Evolutionary conservation across 2,888 invertebrate species (phyloP), one percentile per base, ranked within the genome.

Genomic region (Synergus laeviventris): DNA sequence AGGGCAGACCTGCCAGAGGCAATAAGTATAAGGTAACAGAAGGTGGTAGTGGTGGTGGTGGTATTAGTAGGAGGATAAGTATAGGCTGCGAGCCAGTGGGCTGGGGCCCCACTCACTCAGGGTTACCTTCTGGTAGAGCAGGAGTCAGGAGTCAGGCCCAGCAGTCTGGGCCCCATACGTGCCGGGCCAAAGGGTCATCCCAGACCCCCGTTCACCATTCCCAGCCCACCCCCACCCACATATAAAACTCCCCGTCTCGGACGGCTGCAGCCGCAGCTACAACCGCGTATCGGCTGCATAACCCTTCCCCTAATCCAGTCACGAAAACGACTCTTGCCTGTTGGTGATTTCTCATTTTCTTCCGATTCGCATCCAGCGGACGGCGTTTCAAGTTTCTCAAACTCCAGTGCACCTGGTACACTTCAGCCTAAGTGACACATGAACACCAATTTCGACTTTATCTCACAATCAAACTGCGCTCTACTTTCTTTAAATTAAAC

Each of bases 11-110:
- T 84, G 87, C 86, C 87, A 86, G 84, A 85, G 88, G 87, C 88
- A 88, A 87, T 89, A 89, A 89, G 89, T 89, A 89, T 89, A 90
- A 87, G 88, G 88, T 87, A 87, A 88, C 86, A 83, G 82, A 84
- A 85, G 84, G 84, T 78, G 81, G 77, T 81, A 83, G 80, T 84
- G 81, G 84, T 86, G 85, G 87, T 87, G 85, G 87, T 87, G 87
- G 88, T 88, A 88, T 88, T 89, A 89, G 89, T 89, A 90, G 89
- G 88, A 89, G 88, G 88, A 90, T 90, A 90, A 90, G 89, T 91
- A 91, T 90, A 90, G 90, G 90, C 88, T 90, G 81, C 77, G 81
- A 85, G 85, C 76, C 79, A 81, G 82, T 81, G 81, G 80, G 81
- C 84, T 74, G 83, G 80, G 85, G 86, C 83, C 84, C 83, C 85